Base-by-base conservation (phyloP, 1,140 invertebrate species). In the Tenebrio molitor region DNA sequence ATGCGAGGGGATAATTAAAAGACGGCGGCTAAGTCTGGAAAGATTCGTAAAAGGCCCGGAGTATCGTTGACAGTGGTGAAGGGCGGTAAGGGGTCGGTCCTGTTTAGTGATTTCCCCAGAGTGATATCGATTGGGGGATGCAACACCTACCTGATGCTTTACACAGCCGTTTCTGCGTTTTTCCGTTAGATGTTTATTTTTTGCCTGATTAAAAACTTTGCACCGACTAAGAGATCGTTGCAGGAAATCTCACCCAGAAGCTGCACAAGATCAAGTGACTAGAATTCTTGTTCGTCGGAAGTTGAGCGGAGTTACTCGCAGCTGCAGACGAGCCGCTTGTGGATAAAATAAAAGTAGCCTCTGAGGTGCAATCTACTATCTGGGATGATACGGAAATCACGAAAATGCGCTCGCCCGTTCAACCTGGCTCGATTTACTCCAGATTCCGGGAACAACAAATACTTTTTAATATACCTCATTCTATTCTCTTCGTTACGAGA, bases 51-150 rank as follows among this genome's bases (percentile, higher is more conserved):
- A 64, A 64, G 62, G 15, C 16, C 29, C 14, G 15, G 12, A 42
- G 39, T 41, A 65, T 58, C 50, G 50, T 29, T 58, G 62, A 65
- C 62, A 65, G 62, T 39, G 36, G 36, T 12, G 36, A 12, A 39
- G 39, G 29, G 39, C 15, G 62, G 34, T n/a, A 36, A 42, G 62
- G 62, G 62, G 39, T 15, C 8, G 39, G 75, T 74, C 73, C 77
- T 77, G 75, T 79, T 79, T 79, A 75, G 76, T 79, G 78, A 79
- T 79, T 79, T 79, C 78, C 78, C 78, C 75, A 79, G 78, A 78
- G 78, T 79, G 73, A 74, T 77, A 79, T 79, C 77, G 78, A 79
- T 79, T 79, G 78, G 74, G 75, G 74, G 74, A 78, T 74, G 73
- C 75, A 78, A 76, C 76, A 78, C 74, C 76, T 78, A 78, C 74